These are phyloP conservation scores for Ammodytes marinus DNA, from an alignment of 2,113 vertebrate genomes.

Conservation along the genomic window DNA sequence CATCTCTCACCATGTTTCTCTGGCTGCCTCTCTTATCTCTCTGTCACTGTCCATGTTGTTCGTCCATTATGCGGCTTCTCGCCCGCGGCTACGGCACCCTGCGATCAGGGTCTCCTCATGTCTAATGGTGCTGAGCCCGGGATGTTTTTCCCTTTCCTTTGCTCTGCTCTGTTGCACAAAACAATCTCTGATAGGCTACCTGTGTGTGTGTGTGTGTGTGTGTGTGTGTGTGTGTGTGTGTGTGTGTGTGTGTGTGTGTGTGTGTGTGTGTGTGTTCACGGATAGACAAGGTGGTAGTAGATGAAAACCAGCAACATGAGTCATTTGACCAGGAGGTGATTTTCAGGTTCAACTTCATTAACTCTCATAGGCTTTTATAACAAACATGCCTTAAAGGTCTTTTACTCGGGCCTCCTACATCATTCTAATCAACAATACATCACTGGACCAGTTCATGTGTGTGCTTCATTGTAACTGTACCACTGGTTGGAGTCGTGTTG, in stretches of 20 bases:
- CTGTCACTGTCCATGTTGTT: conserved; percentile 31
- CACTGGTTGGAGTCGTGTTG: too few relatives aligned
- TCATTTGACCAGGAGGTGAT: not conserved
- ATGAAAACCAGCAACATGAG: conserved; percentile 33
- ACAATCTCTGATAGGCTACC: not conserved
- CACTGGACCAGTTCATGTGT: not conserved
- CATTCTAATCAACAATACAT: not conserved
- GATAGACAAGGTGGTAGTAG: too few relatives aligned
- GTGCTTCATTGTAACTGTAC: too few relatives aligned
- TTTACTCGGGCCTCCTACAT: not conserved
- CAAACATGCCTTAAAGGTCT: conserved; percentile 31
- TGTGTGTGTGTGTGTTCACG: too few relatives aligned
- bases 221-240: too few relatives aligned
- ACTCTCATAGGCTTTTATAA: conserved; percentile 27
- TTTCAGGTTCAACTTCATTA: conserved; percentile 34
- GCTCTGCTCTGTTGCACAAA: conserved; percentile 9
- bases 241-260: too few relatives aligned
- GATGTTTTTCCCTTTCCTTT: conserved; percentile 24
- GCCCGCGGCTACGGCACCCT: conserved; percentile 29
- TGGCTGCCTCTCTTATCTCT: conserved; percentile 51
- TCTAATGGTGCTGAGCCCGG: not conserved
- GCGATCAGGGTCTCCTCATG: conserved; percentile 9
- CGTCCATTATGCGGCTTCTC: conserved; percentile 20
- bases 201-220: conserved; percentile 1
- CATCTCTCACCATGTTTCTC: conserved; percentile 38